Evolutionary conservation across 2,113 vertebrate genomes (phyloP).

Genomic region (Thamnophis sirtalis): DNA sequence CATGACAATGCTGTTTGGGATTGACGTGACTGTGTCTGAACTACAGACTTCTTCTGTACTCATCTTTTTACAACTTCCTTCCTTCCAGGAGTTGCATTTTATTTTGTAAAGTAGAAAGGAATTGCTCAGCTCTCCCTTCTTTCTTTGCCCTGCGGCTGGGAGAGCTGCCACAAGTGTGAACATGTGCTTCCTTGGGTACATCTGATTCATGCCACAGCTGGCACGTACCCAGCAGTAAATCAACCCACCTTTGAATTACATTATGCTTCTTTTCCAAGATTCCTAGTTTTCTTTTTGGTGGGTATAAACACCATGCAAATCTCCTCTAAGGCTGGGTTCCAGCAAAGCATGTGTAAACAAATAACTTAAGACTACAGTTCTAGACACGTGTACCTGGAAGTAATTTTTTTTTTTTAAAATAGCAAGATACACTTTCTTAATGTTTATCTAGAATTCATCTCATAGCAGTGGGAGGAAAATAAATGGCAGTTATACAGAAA

Average conservation of each 20-base stretch:
- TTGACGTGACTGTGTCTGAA: neutral
- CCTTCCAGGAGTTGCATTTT: neutral
- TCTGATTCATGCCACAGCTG: slow-evolving; percentile 8
- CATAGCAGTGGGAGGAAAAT: neutral
- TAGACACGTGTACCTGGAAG: neutral
- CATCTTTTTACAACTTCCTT: neutral
- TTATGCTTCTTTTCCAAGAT: neutral
- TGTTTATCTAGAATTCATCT: neutral
- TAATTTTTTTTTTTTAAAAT: neutral
- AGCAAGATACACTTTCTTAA: neutral
- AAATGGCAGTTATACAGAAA: neutral
- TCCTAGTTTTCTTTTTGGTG: neutral
- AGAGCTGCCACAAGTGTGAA: slow-evolving; percentile 6
- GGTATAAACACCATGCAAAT: neutral
- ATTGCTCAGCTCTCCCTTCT: neutral
- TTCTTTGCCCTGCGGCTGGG: neutral
- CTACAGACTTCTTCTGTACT: neutral
- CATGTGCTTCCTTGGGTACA: slow-evolving; percentile 2
- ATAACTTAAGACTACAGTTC: neutral
- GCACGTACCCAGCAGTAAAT: neutral
- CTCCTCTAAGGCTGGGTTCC: neutral
- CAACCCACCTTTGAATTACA: neutral
- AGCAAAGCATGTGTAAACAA: neutral
- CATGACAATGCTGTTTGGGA: neutral
- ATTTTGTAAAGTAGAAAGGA: neutral